Base-by-base conservation (phyloP, 2,797 vertebrate species). In the Hypotaenidia philippensis region DNA sequence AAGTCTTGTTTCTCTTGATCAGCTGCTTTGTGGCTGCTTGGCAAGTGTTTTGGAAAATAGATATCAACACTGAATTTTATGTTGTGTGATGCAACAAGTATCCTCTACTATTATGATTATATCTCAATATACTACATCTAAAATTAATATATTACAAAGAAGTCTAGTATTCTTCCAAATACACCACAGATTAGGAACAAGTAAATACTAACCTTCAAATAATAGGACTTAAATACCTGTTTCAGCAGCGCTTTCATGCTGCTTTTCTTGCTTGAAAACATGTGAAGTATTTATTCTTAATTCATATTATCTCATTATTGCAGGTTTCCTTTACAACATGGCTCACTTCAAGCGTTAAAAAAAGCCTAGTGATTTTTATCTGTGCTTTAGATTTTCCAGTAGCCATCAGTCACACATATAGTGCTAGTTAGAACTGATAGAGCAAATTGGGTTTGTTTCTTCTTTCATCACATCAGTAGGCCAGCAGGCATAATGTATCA, bases 271-370 rank as follows among this genome's bases (percentile, higher is more conserved):
- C 94, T 97, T 97, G 96, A 97, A 98, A 98, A 97, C 97, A 83
- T 71, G 82, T 85, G 95, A 97, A 97, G 93, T 98, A 97, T 98
- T 98, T 98, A 98, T 98, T 98, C 98, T 98, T 95, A 94, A 96
- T 97, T 98, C 82, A n/a, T 96, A 97, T 96, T 98, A 98, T 98
- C 98, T 98, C 96, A 95, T 96, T 97, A 97, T 96, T 97, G 93
- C 98, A 98, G 97, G 93, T 97, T 98, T 98, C 98, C 98, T 98
- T 98, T 97, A 97, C 97, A 98, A 96, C 96, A 87, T 57, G 75
- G 90, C 92, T 98, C 94, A 97, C 95, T 98, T 97, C 96, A 96
- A 97, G 97, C 13, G 29, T 96, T 92, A 90, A 84, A 95, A 91
- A 98, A 98, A 92, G 83, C 94, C 89, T 93, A 90, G 90, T 93